Base-by-base conservation (phyloP, 2,888 invertebrate species). In the Chrysomela aeneicollis region DNA sequence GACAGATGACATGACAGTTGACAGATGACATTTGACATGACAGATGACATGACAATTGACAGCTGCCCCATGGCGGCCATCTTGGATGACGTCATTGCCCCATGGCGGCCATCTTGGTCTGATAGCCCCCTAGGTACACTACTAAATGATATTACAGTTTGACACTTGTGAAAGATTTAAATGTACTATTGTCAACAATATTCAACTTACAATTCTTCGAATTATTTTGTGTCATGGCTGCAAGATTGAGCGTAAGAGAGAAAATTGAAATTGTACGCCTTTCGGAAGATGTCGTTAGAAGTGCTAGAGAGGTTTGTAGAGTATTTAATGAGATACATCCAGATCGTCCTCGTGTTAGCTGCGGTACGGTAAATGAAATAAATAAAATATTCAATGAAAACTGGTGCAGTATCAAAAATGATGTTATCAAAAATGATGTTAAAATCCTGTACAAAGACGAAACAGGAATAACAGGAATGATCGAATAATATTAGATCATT, bases 291-390 rank as follows among this genome's bases (percentile, higher is more conserved):
- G 17, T 6, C 42, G 42, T 15, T 42, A 10, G 17, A 42, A 10
- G 42, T 15, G 17, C 42, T 17, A 6, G 42, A 42, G n/a, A 42
- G 42, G 42, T 42, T 42, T 42, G 42, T 42, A 42, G 17, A 42
- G 42, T 42, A 17, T 42, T 42, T 42, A 42, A 42, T 26, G 26
- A 26, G 26, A 42, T 3, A 42, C 42, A 42, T 42, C n/a, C 42
- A 42, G 42, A 42, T 42, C 42, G 42, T 42, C 42, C 42, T 42
- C 42, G 42, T 42, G 10, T 42, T 42, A 42, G n/a, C 42, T 42
- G n/a, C 42, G 42, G 17, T 42, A 42, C 42, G n/a, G 42, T 17
- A 17, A 10, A 42, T 42, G 10, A 42, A 42, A 42, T 42, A 15
- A 42, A 15, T 15, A 42, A 42, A 42, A 42, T 42, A 42, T 42